Percentiles rank a stretch among this genome's conserved stretches.
Conservation (phyloP, 2,888 invertebrate species). For the Bhutanitis thaidina region DNA sequence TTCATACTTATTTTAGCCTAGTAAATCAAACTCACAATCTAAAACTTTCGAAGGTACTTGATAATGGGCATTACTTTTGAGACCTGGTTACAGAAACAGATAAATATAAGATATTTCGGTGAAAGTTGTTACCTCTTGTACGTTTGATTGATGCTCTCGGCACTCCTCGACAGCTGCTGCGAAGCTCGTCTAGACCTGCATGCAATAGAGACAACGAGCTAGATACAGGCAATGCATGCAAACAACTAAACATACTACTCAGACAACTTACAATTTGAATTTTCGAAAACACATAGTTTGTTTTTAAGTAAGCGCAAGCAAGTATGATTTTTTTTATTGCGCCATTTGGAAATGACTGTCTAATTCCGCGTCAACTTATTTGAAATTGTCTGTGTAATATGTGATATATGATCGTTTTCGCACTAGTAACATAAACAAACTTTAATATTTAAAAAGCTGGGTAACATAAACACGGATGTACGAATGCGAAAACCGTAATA, state of each 20-base stretch:
- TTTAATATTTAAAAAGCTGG: not conserved
- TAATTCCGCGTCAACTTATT: not conserved
- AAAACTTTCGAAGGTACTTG: conserved; percentile 9
- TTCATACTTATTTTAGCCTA: too few relatives aligned
- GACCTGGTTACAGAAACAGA: conserved; percentile 1
- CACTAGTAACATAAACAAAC: conserved; percentile 18
- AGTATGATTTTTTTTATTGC: too few relatives aligned
- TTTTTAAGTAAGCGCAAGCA: too few relatives aligned
- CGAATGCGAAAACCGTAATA: conserved; percentile 38
- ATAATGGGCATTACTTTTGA: not conserved
- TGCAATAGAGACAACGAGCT: conserved; percentile 77
- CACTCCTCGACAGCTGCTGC: conserved; percentile 87
- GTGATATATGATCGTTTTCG: conserved; percentile 19
- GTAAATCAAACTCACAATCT: conserved; percentile 1
- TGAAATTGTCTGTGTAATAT: conserved; percentile 22
- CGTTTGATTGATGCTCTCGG: conserved; percentile 82
- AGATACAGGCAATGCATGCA: conserved; percentile 74
- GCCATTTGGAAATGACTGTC: not conserved
- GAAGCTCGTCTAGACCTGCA: conserved; percentile 93
- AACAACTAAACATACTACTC: conserved; percentile 38
- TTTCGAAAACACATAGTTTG: too few relatives aligned
- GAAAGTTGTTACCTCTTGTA: conserved; percentile 76
- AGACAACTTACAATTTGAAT: too few relatives aligned
- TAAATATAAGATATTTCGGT: conserved; percentile 7
- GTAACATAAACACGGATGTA: conserved; percentile 12